A percentile compares a stretch with the other conserved stretches of the same genome.
Evolutionary conservation across 2,888 invertebrate genomes (phyloP).

Genomic region (Lycaena phlaeas): DNA sequence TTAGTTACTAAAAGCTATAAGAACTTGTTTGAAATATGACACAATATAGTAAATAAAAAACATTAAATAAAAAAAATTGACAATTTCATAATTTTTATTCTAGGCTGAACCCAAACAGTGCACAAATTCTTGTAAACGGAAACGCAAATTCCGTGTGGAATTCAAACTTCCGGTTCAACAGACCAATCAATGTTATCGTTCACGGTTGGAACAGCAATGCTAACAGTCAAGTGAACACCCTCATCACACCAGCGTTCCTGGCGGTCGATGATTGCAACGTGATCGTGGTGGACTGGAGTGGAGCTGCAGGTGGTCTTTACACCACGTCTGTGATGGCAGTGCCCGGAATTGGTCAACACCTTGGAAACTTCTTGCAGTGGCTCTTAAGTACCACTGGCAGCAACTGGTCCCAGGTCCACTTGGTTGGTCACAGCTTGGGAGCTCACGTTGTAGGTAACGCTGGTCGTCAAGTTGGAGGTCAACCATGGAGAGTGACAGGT

Average conservation of each 20-base stretch:
- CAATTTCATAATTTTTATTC: no score
- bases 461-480: constrained; percentile 28
- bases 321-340: constrained; percentile 20
- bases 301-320: constrained; percentile 22
- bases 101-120: constrained; percentile 26
- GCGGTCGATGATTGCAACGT: constrained; percentile 30
- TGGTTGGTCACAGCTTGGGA: constrained; percentile 44
- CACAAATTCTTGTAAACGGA: constrained; percentile 28
- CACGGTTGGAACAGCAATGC: constrained; percentile 37
- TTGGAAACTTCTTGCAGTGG: constrained; percentile 32
- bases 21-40: no score
- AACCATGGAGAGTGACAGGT: constrained; percentile 30
- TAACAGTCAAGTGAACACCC: constrained; percentile 23
- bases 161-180: constrained; percentile 30
- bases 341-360: constrained; percentile 21
- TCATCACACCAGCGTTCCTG: constrained; percentile 32
- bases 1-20: no score
- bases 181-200: constrained; percentile 30
- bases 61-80: no score
- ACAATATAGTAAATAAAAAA: no score
- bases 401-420: constrained; percentile 33
- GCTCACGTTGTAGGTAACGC: constrained; percentile 42
- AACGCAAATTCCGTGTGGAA: constrained; percentile 27
- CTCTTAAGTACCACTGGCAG: constrained; percentile 31
- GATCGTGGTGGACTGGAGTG: constrained; percentile 37